Conservation (phyloP, 2,888 invertebrate species). For the Cephalotes varians region DNA sequence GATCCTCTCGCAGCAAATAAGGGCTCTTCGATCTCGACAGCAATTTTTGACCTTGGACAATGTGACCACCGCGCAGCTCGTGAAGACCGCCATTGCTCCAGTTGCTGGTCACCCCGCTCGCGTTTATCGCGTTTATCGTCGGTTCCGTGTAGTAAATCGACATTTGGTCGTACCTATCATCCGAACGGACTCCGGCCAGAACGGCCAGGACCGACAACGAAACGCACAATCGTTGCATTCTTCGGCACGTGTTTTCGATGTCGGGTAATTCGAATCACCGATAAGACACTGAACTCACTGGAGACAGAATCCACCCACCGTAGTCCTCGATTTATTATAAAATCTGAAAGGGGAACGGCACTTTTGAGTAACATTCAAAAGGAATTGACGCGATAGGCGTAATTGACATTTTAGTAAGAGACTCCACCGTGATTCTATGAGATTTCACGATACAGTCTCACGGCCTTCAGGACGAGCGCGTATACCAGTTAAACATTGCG, state of each 20-base stretch:
- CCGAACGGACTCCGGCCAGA: conserved; percentile 44
- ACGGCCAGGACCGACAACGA: conserved; percentile 43
- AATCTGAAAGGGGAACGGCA: not conserved
- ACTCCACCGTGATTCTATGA: not conserved
- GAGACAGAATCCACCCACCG: not conserved
- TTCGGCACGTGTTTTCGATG: not conserved
- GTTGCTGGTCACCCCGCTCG: conserved; percentile 47
- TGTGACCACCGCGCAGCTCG: conserved; percentile 89
- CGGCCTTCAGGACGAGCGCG: not conserved
- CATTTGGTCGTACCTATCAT: conserved; percentile 75
- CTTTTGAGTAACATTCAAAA: not conserved
- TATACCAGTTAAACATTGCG: conserved; percentile 5
- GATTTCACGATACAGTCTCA: not conserved
- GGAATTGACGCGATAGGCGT: not conserved
- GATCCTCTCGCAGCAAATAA: conserved; percentile 92
- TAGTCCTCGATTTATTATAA: not conserved
- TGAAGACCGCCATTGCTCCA: conserved; percentile 80
- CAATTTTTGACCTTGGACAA: conserved; percentile 88
- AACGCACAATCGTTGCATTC: conserved; percentile 55
- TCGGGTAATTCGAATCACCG: not conserved
- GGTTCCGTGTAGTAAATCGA: conserved; percentile 84
- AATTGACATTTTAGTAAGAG: not conserved
- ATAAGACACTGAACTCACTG: not conserved
- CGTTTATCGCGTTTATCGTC: conserved; percentile 66
- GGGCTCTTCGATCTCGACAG: conserved; percentile 89